These are phyloP conservation scores for Synodontis membranacea DNA, from an alignment of 2,113 vertebrate species.

Conservation along the genomic window DNA sequence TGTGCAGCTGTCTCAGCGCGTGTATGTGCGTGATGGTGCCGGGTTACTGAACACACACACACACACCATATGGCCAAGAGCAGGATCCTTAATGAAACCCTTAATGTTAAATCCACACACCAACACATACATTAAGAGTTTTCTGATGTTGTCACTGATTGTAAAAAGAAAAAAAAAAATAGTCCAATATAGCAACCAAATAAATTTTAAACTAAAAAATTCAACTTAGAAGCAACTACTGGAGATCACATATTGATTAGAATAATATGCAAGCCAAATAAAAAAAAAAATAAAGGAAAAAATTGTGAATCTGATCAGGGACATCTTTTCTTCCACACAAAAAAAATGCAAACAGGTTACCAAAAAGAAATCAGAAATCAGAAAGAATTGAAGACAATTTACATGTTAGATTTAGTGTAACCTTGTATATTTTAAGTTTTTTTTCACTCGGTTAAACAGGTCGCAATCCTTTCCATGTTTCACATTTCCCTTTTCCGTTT, in stretches of 20 bases:
- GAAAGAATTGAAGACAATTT: background rate
- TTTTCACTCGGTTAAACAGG: background rate
- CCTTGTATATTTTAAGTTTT: background rate
- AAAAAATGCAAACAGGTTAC: background rate
- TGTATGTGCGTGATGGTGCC: constrained; percentile 7
- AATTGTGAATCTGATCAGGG: background rate
- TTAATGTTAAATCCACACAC: constrained; percentile 13
- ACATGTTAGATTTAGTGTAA: background rate
- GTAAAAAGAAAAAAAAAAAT: no score
- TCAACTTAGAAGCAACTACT: background rate
- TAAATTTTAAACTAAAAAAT: background rate
- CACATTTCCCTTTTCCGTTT: background rate
- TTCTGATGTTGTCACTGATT: background rate
- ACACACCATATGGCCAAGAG: constrained; percentile 62
- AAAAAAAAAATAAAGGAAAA: background rate
- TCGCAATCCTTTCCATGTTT: background rate
- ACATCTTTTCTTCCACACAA: background rate
- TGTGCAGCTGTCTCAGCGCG: constrained; percentile 54
- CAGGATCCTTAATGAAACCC: constrained; percentile 50
- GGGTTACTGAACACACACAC: constrained; percentile 64
- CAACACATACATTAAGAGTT: background rate
- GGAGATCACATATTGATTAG: background rate
- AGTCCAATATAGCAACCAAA: background rate
- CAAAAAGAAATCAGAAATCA: background rate
- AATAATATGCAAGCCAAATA: background rate